phyloP scores from a whole-genome alignment of 1,140 invertebrate genomes.

The Archivesica marissinica region DNA sequence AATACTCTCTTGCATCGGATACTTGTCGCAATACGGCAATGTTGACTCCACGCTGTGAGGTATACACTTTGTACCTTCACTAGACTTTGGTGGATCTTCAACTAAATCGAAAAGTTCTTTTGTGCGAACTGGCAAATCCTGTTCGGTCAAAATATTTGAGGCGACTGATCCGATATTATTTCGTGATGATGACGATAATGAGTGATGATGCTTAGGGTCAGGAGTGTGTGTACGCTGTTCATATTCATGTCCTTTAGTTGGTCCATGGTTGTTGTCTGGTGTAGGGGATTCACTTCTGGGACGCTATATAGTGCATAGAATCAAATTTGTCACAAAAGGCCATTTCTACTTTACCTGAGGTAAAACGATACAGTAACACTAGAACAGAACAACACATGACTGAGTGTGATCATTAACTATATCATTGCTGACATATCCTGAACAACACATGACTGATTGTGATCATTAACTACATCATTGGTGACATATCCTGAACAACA shows the following conservation, averaged over 20 bases:
- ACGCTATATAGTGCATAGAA: constrained; percentile 1
- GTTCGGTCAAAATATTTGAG: background rate
- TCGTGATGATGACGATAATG: background rate
- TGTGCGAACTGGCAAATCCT: constrained; percentile 5
- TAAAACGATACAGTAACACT: too few species aligned
- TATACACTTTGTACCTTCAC: constrained; percentile 15
- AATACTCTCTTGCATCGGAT: constrained; percentile 34
- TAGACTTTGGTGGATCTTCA: constrained; percentile 1
- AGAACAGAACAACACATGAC: too few species aligned
- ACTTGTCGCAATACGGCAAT: background rate
- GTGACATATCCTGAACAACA: too few species aligned
- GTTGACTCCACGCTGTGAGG: background rate
- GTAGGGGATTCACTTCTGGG: constrained; percentile 46
- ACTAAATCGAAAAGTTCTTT: constrained; percentile 23
- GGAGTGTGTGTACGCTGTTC: constrained; percentile 25
- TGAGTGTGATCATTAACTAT: too few species aligned
- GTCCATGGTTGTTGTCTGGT: constrained; percentile 34
- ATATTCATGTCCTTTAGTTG: constrained; percentile 19
- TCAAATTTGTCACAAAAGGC: background rate
- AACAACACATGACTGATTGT: too few species aligned
- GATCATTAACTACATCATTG: too few species aligned
- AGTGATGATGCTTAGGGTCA: background rate
- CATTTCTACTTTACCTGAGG: background rate
- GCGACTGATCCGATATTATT: constrained; percentile 19
- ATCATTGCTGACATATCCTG: too few species aligned